A percentile compares a stretch with the other conserved stretches of the same genome.
Evolutionary conservation across 2,113 vertebrate genomes (phyloP).

Genomic region (Agelaius tricolor): DNA sequence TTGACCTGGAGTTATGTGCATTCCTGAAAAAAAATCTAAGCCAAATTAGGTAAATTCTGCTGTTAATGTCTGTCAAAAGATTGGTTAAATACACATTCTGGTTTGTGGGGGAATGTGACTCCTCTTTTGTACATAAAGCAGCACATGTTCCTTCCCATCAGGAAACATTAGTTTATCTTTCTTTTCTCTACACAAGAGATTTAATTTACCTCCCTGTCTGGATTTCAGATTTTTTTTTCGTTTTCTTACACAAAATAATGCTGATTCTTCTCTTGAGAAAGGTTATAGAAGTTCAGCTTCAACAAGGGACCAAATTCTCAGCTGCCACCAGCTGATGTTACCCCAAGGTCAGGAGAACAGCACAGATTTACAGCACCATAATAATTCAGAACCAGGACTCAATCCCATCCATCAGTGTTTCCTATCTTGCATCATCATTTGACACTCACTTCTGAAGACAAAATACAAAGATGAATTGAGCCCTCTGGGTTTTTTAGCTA

Average conservation of each 20-base stretch:
- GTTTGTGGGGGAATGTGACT: not conserved
- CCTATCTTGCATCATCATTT: not conserved
- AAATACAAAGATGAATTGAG: slow-evolving; percentile 34
- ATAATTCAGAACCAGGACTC: not conserved
- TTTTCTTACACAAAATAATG: not conserved
- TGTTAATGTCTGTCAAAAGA: not conserved
- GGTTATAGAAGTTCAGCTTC: not conserved
- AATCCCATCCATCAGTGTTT: not conserved
- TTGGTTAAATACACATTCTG: not conserved
- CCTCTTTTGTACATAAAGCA: not conserved
- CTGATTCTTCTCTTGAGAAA: not conserved
- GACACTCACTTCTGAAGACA: slow-evolving; percentile 23
- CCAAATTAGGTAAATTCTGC: not conserved
- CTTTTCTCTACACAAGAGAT: not conserved
- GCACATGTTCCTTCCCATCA: not conserved
- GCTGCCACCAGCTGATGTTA: not conserved
- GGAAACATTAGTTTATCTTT: not conserved
- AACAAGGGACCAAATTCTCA: slow-evolving; percentile 1
- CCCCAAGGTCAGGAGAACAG: not conserved
- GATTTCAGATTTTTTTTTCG: not conserved
- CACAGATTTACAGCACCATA: not conserved
- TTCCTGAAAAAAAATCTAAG: not conserved
- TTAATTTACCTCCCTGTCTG: not conserved
- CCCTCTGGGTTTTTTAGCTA: not conserved
- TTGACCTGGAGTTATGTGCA: not conserved